Conservation (phyloP, 2,797 vertebrate species). For the Phoeniculus purpureus region DNA sequence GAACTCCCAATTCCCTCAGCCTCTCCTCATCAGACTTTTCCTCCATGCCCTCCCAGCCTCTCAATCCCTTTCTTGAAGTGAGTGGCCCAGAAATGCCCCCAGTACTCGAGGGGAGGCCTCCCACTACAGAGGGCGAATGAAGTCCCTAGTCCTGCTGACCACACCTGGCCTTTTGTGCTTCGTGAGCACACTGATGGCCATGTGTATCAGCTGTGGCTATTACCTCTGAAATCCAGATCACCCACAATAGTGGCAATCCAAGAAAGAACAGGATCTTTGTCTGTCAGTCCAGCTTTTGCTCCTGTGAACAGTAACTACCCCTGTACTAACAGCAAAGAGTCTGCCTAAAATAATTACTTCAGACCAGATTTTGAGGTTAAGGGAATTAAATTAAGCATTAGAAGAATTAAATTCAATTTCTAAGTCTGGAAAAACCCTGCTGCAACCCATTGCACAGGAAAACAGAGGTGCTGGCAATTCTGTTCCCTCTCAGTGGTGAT, state of each 20-base stretch:
- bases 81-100: too few relatives aligned
- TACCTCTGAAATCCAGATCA: too few relatives aligned
- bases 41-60: too few relatives aligned
- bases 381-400: not conserved
- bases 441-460: not conserved
- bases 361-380: not conserved
- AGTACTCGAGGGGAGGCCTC: too few relatives aligned
- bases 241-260: not conserved
- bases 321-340: not conserved
- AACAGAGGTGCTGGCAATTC: not conserved
- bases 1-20: too few relatives aligned
- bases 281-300: not conserved
- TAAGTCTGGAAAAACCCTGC: not conserved
- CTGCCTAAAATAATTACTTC: not conserved
- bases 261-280: not conserved
- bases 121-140: too few relatives aligned
- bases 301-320: not conserved
- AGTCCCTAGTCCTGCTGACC: too few relatives aligned
- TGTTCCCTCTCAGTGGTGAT: not conserved
- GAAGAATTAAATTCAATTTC: not conserved
- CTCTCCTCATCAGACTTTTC: too few relatives aligned
- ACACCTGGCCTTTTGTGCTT: too few relatives aligned
- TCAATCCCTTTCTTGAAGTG: too few relatives aligned
- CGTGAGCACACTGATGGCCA: too few relatives aligned
- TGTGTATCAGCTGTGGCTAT: not conserved